Percentiles rank a stretch among this genome's conserved stretches.
Conservation (phyloP, 2,888 invertebrate species). For the Lepidochitona cinerea region DNA sequence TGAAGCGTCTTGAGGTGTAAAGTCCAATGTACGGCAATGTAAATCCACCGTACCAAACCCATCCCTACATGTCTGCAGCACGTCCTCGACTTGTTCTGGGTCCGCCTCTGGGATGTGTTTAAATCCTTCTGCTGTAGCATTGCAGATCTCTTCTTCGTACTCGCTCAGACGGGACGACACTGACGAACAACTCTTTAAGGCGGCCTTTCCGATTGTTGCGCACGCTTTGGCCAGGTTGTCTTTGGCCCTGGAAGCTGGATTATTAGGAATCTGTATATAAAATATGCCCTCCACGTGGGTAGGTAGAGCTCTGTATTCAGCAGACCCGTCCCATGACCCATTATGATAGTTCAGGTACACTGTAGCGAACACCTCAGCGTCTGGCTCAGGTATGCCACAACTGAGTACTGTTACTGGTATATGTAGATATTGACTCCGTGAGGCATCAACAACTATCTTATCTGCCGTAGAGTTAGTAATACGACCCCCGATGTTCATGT, state of each 20-base stretch:
- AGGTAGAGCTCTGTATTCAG: neutral
- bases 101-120: neutral
- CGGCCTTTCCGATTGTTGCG: neutral
- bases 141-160: neutral
- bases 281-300: neutral
- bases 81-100: neutral
- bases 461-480: neutral
- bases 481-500: neutral
- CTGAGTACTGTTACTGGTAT: neutral
- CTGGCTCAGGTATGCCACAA: neutral
- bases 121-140: neutral
- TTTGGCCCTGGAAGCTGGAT: neutral
- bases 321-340: neutral
- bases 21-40: neutral
- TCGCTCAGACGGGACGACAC: neutral
- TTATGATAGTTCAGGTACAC: neutral
- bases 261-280: neutral
- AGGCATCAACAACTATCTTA: neutral
- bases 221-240: conserved; percentile 1
- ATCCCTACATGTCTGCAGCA: neutral
- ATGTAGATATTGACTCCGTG: neutral
- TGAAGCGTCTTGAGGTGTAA: neutral
- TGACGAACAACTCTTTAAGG: neutral
- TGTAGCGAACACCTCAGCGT: neutral
- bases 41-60: neutral